Percentiles rank a stretch among this genome's conserved stretches.
Evolutionary conservation across 2,113 vertebrate species (phyloP).

Genomic region (Odontophorus gujanensis): DNA sequence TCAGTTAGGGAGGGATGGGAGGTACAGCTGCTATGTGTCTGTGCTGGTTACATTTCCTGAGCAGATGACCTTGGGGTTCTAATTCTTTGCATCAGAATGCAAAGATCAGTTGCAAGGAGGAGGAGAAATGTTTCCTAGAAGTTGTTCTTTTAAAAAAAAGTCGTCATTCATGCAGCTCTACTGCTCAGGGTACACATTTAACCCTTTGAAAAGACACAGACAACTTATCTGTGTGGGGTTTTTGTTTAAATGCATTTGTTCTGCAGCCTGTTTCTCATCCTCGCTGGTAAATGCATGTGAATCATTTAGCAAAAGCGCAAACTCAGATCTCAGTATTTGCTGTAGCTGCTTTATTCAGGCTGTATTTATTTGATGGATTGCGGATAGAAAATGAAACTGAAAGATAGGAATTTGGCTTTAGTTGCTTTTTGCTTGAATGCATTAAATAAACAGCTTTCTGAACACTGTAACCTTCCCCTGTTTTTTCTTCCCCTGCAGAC

Average conservation of each 20-base stretch:
- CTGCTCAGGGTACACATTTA: not conserved
- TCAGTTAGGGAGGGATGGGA: not conserved
- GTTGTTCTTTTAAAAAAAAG: not conserved
- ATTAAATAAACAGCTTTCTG: not conserved
- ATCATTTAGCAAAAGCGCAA: not conserved
- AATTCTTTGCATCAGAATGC: not conserved
- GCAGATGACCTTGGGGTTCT: not conserved
- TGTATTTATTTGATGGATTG: not conserved
- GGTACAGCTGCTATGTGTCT: not conserved
- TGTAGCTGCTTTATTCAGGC: not conserved
- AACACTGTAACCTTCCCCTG: not conserved
- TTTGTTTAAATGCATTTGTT: not conserved
- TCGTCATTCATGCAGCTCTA: not conserved
- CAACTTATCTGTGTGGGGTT: not conserved
- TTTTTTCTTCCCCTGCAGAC: slow-evolving; percentile 68
- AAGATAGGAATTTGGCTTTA: not conserved
- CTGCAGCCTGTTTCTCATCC: not conserved
- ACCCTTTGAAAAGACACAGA: not conserved
- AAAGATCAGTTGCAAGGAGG: not conserved
- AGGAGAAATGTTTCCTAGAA: not conserved
- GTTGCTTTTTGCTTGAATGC: not conserved
- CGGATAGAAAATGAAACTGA: not conserved
- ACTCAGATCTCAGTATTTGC: not conserved
- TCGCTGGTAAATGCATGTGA: not conserved
- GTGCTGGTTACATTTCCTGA: not conserved